Evolutionary conservation across 2,888 invertebrate species (phyloP), one percentile per base, ranked within the genome.

Genomic region (Phymatocera aterrima): DNA sequence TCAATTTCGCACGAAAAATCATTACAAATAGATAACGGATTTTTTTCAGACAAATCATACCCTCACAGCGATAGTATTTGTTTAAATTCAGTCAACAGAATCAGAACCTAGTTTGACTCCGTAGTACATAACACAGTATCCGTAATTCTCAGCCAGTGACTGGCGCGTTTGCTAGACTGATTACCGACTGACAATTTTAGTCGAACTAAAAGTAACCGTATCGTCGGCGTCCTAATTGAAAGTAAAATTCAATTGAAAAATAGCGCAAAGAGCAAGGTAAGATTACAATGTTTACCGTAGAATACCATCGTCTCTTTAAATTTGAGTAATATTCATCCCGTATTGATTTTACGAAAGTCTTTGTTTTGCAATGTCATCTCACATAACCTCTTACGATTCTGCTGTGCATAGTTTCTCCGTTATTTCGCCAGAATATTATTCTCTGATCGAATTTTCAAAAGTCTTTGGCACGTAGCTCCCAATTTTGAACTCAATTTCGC

Each of bases 361-460:
- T 72, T 57, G 83, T 87, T 88, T 84, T 88, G 88, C 88, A 79
- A 65, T 88, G 88, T 88, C 88, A 88, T 88, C 88, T 82, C 80
- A 77, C 75, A 75, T 75, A 75, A 75, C 75, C 75, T 75, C 40
- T 57, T 31, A 24, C 10, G 21, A 60, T 18, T 37, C 43, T 77
- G 61, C 57, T 57, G 40, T n/a, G 43, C 3, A 24, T 28, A 28
- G 57, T 74, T 77, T 60, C 15, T 18, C 12, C 21, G 40, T 21
- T 3, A 21, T 2, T 60, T 21, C 10, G 4, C 15, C 6, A 2
- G 21, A 24, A 3, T 77, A 43, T 77, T 15, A 34, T n/a, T 4
- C n/a, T 34, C 61, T 18, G 34, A 3, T 34, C 18, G 1, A 18
- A 51, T 28, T 28, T 57, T 28, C 24, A 21, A 15, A 12, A 2